Conservation (phyloP, 2,797 vertebrate species). For the Ceryle rudis region DNA sequence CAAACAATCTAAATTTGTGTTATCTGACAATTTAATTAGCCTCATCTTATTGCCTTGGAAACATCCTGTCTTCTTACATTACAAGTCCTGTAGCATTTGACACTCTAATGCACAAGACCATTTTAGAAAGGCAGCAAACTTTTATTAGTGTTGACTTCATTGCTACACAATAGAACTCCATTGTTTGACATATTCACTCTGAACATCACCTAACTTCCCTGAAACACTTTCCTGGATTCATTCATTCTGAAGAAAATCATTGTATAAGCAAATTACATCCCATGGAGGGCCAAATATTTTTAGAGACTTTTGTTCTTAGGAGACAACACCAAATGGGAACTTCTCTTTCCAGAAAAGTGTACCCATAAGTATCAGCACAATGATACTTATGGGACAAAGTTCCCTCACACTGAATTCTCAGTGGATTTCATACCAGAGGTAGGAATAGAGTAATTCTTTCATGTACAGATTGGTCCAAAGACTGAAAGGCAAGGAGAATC, state of each 20-base stretch:
- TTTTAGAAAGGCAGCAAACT: slow-evolving; percentile 43
- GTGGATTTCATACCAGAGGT: neutral
- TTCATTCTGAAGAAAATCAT: neutral
- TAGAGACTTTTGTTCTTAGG: neutral
- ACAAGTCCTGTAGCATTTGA: slow-evolving; percentile 7
- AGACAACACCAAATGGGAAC: neutral
- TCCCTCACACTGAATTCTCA: neutral
- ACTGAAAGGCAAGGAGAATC: neutral
- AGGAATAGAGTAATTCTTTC: neutral
- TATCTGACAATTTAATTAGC: slow-evolving; percentile 65
- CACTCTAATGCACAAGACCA: neutral
- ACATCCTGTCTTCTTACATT: slow-evolving; percentile 26
- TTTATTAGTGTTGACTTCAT: slow-evolving; percentile 43
- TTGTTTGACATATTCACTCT: slow-evolving; percentile 12
- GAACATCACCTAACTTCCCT: neutral
- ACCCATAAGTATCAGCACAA: neutral
- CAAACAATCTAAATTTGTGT: slow-evolving; percentile 27
- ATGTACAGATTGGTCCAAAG: fast-evolving
- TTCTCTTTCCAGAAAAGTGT: neutral
- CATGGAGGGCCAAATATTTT: neutral
- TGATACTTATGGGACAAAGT: too few relatives aligned
- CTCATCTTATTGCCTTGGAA: slow-evolving; percentile 46
- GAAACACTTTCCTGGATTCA: neutral
- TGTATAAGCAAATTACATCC: neutral
- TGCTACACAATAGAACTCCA: neutral